Percentiles rank a stretch among this genome's conserved stretches.
Conservation (phyloP, 2,888 invertebrate species). For the Galerucella pusilla region DNA sequence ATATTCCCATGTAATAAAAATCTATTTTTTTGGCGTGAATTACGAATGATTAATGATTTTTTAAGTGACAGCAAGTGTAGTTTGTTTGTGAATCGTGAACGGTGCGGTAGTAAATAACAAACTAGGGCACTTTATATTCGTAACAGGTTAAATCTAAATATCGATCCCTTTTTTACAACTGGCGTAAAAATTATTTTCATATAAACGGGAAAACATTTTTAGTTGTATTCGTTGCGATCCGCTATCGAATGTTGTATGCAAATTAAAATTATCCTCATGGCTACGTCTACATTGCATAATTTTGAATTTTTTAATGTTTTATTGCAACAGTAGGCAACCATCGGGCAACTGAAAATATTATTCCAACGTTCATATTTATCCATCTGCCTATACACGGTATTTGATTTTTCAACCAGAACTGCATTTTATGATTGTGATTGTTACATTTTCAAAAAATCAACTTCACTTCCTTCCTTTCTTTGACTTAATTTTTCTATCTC, state of each 20-base stretch:
- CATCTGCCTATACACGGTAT: neutral
- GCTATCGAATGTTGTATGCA: constrained; percentile 26
- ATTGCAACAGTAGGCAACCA: neutral
- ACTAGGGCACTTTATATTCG: constrained; percentile 3
- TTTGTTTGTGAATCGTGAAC: constrained; percentile 14
- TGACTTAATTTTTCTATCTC: too few relatives aligned
- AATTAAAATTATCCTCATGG: constrained; percentile 21
- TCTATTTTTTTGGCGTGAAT: constrained; percentile 6
- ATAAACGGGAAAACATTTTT: constrained; percentile 9
- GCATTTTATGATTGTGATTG: too few relatives aligned
- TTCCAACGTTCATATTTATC: neutral
- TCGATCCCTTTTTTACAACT: neutral
- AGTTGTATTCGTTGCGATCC: neutral
- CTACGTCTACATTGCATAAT: constrained; percentile 6
- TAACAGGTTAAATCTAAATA: constrained; percentile 8
- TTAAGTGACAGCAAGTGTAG: constrained; percentile 5
- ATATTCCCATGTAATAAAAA: neutral
- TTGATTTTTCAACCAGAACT: neutral
- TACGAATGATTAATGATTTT: constrained; percentile 7
- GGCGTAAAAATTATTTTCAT: constrained; percentile 15
- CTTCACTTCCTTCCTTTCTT: too few relatives aligned
- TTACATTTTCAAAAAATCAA: too few relatives aligned
- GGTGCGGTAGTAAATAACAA: constrained; percentile 9
- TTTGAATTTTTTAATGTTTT: constrained; percentile 4
- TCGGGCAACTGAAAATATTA: neutral